Conservation (phyloP, 2,797 vertebrate species). For the Lithobates pipiens region DNA sequence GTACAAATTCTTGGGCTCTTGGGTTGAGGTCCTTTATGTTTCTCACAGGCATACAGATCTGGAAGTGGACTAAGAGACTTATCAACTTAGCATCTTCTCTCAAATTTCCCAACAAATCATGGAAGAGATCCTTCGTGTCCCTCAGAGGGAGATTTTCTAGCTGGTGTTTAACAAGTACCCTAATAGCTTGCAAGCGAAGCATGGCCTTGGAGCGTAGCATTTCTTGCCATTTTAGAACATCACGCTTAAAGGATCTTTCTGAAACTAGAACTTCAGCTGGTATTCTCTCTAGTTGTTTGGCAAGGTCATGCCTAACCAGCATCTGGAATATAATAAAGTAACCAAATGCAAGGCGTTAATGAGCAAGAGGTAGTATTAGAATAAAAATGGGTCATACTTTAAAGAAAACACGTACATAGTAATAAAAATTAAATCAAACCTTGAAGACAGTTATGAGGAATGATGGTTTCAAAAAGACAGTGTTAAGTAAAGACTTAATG, state of each 20-base stretch:
- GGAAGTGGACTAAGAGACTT: constrained; percentile 77
- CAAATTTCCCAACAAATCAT: constrained; percentile 73
- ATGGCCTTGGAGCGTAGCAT: constrained; percentile 73
- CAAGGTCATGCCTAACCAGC: constrained; percentile 74
- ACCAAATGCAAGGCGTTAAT: neutral
- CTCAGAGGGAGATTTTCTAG: constrained; percentile 36
- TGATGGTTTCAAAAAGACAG: constrained; percentile 75
- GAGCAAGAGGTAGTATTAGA: neutral
- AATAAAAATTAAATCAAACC: constrained; percentile 65
- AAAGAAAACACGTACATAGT: neutral
- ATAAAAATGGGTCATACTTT: neutral
- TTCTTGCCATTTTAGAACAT: constrained; percentile 73
- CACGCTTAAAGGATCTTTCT: constrained; percentile 69
- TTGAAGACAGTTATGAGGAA: constrained; percentile 81
- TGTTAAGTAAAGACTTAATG: constrained; percentile 69
- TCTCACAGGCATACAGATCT: constrained; percentile 76
- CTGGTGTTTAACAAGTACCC: constrained; percentile 73
- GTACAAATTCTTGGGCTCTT: constrained; percentile 73
- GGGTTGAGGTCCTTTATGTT: constrained; percentile 67
- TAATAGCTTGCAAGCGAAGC: constrained; percentile 74
- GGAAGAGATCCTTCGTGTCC: constrained; percentile 70
- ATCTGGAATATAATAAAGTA: constrained; percentile 60
- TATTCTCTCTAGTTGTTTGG: constrained; percentile 71
- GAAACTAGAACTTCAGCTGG: constrained; percentile 64
- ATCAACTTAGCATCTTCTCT: constrained; percentile 74